These are phyloP conservation scores for Protosalanx chinensis DNA, from an alignment of 2,797 vertebrate genomes.

Conservation along the genomic window DNA sequence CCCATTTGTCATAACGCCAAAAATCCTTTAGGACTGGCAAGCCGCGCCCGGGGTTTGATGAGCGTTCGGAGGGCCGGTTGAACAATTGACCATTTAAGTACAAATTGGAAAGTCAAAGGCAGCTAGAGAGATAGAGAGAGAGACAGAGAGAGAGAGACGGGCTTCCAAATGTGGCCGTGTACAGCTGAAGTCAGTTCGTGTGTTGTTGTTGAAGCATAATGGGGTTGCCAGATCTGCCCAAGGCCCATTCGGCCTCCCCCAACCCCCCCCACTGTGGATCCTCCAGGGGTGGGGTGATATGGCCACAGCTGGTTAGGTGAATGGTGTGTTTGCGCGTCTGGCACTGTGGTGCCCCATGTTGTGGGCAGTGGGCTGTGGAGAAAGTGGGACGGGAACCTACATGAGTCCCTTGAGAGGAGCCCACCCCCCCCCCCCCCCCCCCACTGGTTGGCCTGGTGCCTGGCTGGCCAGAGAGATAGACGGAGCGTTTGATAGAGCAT, in stretches of 20 bases:
- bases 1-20: constrained; percentile 18
- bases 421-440: constrained; percentile 18
- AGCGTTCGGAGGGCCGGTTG: constrained; percentile 1
- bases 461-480: constrained; percentile 31
- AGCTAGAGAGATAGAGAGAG: no score
- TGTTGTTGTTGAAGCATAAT: constrained; percentile 22
- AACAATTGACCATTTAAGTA: constrained; percentile 17
- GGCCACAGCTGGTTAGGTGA: constrained; percentile 59
- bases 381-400: constrained; percentile 50
- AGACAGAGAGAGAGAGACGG: constrained; percentile 79
- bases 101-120: constrained; percentile 67
- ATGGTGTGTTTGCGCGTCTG: constrained; percentile 47
- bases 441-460: constrained; percentile 47
- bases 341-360: constrained; percentile 49
- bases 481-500: constrained; percentile 60
- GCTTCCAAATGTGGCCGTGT: constrained; percentile 68
- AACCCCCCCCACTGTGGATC: constrained; percentile 31
- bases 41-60: neutral
- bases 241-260: constrained; percentile 44
- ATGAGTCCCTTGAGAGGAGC: constrained; percentile 46
- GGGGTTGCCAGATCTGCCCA: constrained; percentile 54
- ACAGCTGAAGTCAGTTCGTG: neutral
- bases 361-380: constrained; percentile 54
- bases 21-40: constrained; percentile 15
- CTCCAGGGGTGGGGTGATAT: constrained; percentile 31